Conservation (phyloP, 2,888 invertebrate genomes). For the Apamea crenata region DNA sequence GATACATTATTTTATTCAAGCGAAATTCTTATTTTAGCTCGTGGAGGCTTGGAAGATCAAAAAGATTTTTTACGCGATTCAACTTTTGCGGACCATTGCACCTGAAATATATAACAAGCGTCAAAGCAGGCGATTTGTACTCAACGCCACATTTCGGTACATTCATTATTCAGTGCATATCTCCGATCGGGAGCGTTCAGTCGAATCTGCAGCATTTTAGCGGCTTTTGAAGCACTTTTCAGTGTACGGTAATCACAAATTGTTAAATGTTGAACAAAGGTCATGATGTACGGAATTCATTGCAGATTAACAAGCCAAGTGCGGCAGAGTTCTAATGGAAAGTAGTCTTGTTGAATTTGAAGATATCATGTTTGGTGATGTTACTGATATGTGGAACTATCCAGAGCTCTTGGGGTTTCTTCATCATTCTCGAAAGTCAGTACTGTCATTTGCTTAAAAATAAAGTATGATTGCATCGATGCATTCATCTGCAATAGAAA, state of each 20-base stretch:
- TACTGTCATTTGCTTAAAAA: constrained; percentile 1
- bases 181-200: constrained; percentile 18
- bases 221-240: constrained; percentile 34
- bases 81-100: constrained; percentile 30
- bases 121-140: constrained; percentile 59
- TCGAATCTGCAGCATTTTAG: constrained; percentile 49
- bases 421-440: neutral
- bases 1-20: constrained; percentile 38
- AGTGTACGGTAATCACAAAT: constrained; percentile 40
- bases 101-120: constrained; percentile 57
- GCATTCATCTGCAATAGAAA: neutral
- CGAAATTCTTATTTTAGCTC: constrained; percentile 26
- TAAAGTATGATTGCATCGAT: constrained; percentile 11
- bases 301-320: constrained; percentile 30
- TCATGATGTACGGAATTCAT: constrained; percentile 39
- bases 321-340: constrained; percentile 5
- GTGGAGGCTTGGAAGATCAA: constrained; percentile 39
- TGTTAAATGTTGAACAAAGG: constrained; percentile 50
- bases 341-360: constrained; percentile 28
- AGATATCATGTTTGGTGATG: neutral
- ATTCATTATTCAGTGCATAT: constrained; percentile 61
- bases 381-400: neutral
- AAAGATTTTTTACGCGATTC: constrained; percentile 41
- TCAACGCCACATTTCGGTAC: constrained; percentile 45
- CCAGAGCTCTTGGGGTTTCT: neutral